A percentile compares a stretch with the other conserved stretches of the same genome.
These are phyloP conservation scores for Triplophysa bombifrons DNA, from an alignment of 2,797 vertebrate species.

Conservation along the genomic window DNA sequence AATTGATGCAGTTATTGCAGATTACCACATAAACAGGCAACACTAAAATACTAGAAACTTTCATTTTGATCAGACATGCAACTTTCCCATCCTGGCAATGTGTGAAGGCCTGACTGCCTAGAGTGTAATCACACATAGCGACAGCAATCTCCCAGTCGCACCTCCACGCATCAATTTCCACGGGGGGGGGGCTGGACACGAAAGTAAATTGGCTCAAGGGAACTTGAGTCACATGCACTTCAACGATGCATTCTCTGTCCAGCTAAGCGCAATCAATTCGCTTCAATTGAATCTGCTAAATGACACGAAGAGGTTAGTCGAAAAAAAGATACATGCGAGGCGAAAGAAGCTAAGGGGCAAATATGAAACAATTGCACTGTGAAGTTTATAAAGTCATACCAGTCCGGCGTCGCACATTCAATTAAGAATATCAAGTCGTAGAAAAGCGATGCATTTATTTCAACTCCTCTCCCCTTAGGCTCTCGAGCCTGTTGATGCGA, in stretches of 20 bases:
- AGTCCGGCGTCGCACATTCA: neutral
- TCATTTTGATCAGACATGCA: conserved; percentile 17
- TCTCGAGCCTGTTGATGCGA: conserved; percentile 57
- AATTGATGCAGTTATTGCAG: neutral
- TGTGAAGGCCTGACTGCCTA: conserved; percentile 45
- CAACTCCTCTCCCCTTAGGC: neutral
- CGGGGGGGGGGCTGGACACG: conserved; percentile 49
- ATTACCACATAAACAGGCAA: neutral
- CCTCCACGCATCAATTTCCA: conserved; percentile 55
- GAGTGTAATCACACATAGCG: conserved; percentile 49
- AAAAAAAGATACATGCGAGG: conserved; percentile 31
- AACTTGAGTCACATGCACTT: conserved; percentile 50
- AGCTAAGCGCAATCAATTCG: conserved; percentile 46
- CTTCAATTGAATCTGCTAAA: conserved; percentile 51
- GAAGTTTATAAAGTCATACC: neutral
- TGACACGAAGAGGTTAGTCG: conserved; percentile 52
- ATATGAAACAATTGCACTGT: neutral
- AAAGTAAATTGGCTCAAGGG: conserved; percentile 59
- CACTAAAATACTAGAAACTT: neutral
- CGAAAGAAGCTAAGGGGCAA: neutral
- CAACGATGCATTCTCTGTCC: conserved; percentile 35
- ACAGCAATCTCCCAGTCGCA: conserved; percentile 59
- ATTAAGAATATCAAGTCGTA: conserved; percentile 10
- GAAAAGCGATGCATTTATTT: neutral
- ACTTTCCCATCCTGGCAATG: conserved; percentile 42